Percentiles rank a stretch among this genome's conserved stretches.
Conservation (phyloP, 1,140 invertebrate genomes). For the Piezodorus guildinii region DNA sequence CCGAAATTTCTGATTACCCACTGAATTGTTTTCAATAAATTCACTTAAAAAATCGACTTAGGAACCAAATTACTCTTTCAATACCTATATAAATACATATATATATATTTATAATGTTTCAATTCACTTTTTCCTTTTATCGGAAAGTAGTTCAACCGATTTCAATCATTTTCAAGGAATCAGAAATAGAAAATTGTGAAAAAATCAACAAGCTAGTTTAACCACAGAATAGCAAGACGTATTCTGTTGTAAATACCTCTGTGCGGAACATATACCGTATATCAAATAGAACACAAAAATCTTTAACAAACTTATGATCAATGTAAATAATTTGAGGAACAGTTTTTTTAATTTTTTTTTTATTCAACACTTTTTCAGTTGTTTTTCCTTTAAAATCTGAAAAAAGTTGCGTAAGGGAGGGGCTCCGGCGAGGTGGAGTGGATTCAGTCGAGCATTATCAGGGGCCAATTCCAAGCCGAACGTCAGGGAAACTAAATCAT, state of each 20-base stretch:
- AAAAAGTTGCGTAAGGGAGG: neutral
- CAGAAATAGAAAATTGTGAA: conserved; percentile 3
- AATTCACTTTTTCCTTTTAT: neutral
- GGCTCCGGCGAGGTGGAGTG: neutral
- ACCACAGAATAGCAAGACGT: conserved; percentile 4
- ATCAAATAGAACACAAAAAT: conserved; percentile 16
- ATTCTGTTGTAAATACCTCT: conserved; percentile 8
- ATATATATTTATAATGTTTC: neutral
- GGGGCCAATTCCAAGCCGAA: neutral
- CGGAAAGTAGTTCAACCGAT: neutral
- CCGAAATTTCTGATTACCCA: conserved; percentile 12
- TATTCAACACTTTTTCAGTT: conserved; percentile 5
- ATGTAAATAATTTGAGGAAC: conserved; percentile 13
- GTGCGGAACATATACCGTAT: conserved; percentile 13
- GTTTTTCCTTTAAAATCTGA: conserved; percentile 3
- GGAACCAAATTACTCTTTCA: conserved; percentile 17
- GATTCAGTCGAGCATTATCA: neutral
- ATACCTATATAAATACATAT: neutral
- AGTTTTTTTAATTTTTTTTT: conserved; percentile 3
- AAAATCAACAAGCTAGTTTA: conserved; percentile 10
- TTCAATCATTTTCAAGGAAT: neutral
- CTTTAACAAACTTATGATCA: conserved; percentile 8
- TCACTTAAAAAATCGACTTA: conserved; percentile 13
- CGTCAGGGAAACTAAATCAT: neutral
- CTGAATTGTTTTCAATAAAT: conserved; percentile 14